Conservation (phyloP, 2,113 vertebrate species). For the Circaetus cinerascens region DNA sequence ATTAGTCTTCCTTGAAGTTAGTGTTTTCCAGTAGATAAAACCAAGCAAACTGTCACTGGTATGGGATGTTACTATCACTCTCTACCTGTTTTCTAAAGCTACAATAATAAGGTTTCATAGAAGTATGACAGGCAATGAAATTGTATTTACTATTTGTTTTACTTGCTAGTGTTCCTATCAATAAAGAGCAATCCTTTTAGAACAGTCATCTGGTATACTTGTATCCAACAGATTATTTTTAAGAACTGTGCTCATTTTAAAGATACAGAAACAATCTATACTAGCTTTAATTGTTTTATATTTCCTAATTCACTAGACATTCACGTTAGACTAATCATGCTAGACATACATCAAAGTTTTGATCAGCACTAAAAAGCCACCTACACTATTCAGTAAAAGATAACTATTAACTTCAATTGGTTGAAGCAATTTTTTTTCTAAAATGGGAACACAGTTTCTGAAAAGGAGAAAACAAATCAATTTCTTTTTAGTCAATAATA, state of each 20-base stretch:
- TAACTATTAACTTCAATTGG: background rate
- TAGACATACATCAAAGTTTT: background rate
- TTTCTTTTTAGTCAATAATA: background rate
- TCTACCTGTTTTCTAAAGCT: background rate
- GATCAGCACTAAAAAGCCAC: background rate
- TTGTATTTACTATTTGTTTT: background rate
- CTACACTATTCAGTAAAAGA: background rate
- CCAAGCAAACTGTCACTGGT: background rate
- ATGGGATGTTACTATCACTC: background rate
- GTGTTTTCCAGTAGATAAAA: background rate
- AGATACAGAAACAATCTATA: background rate
- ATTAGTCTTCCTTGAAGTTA: background rate
- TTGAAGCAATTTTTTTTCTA: background rate
- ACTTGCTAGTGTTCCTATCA: background rate
- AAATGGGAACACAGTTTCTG: background rate
- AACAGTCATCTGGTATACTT: background rate
- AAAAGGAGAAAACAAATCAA: background rate
- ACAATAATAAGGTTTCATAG: background rate
- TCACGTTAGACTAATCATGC: background rate
- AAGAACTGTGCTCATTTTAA: background rate
- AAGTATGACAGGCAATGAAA: background rate
- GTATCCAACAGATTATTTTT: background rate
- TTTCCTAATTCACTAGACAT: background rate
- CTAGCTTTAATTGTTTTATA: background rate
- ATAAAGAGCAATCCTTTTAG: background rate